Conservation (phyloP, 2,797 vertebrate genomes). For the Pipistrellus pipistrellus region DNA sequence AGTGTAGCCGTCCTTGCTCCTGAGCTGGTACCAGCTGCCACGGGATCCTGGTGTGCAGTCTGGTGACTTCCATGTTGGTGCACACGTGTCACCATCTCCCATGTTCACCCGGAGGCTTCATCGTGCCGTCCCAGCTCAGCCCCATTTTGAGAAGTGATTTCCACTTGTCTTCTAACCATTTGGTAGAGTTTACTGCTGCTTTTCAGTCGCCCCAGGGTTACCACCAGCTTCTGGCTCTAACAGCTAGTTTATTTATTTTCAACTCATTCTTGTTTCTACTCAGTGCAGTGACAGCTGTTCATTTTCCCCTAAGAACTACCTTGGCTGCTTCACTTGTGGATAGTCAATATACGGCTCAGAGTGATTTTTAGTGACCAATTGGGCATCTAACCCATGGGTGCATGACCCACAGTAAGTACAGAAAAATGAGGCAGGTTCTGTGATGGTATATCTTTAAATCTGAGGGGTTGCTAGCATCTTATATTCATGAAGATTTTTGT, state of each 20-base stretch:
- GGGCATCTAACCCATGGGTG: background rate
- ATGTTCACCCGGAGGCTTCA: background rate
- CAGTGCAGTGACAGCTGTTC: background rate
- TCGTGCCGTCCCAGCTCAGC: background rate
- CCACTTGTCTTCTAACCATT: no score
- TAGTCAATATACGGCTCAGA: accelerated
- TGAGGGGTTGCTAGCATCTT: background rate
- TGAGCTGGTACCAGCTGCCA: background rate
- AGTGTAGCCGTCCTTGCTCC: background rate
- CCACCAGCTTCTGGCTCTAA: background rate
- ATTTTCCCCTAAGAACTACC: no score
- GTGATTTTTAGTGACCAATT: background rate
- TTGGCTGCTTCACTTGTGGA: background rate
- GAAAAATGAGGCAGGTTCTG: background rate
- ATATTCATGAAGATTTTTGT: background rate
- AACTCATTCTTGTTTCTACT: background rate
- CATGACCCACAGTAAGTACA: background rate
- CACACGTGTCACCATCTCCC: accelerated
- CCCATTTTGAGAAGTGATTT: no score
- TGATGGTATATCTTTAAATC: no score
- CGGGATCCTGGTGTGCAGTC: background rate
- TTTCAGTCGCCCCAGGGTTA: background rate
- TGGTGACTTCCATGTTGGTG: background rate
- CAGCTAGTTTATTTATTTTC: background rate
- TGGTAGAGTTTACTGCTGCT: no score